Evolutionary conservation across 2,113 vertebrate species (phyloP).

Genomic region (Paradoxurus hermaphroditus): DNA sequence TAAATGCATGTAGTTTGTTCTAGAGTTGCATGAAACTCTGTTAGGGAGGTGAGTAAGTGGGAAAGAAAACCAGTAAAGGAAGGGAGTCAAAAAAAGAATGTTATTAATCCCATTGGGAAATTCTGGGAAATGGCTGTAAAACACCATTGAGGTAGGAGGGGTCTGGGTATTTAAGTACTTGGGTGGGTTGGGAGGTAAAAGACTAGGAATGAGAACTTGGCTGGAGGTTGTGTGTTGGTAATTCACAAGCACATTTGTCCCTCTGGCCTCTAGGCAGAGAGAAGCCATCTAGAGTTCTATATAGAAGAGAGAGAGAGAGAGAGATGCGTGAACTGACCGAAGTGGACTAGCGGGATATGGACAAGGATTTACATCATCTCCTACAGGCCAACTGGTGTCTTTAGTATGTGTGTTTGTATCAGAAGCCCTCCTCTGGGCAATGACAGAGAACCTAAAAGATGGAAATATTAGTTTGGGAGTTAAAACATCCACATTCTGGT

Average conservation of each 20-base stretch:
- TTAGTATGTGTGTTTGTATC: background rate
- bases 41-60: background rate
- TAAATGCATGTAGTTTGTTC: background rate
- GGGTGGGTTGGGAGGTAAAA: background rate
- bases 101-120: background rate
- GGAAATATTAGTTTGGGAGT: background rate
- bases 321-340: background rate
- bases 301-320: background rate
- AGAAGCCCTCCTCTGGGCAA: background rate
- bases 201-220: background rate
- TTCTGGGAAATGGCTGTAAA: background rate
- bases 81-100: background rate
- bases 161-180: background rate
- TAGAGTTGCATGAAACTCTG: background rate
- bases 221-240: background rate
- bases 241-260: background rate
- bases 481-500: background rate
- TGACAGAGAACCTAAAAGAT: background rate
- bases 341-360: background rate
- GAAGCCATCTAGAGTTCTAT: background rate
- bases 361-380: background rate
- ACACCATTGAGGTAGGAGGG: fast-evolving
- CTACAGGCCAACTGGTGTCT: background rate
- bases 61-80: background rate
- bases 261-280: background rate